Conservation (phyloP, 1,140 invertebrate genomes). For the Nephila pilipes region DNA sequence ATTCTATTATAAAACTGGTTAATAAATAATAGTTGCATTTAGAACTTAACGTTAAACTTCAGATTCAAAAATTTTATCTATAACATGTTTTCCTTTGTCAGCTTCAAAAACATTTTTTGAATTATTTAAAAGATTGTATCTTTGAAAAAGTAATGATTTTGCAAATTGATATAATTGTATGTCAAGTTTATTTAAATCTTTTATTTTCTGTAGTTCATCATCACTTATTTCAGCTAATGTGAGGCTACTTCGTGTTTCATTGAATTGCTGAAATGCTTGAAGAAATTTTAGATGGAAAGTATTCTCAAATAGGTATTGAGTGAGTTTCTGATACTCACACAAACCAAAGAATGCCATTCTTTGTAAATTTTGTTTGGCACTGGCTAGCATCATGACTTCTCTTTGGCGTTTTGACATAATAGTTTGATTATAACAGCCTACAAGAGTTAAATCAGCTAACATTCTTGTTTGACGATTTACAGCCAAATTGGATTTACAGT, state of each 20-base stretch:
- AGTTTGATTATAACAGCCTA: conserved; percentile 96
- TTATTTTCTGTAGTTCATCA: conserved; percentile 88
- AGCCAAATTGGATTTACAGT: conserved; percentile 95
- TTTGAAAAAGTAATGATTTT: conserved; percentile 91
- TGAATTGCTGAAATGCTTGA: conserved; percentile 93
- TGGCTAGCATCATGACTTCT: conserved; percentile 92
- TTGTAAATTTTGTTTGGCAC: conserved; percentile 96
- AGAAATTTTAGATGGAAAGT: conserved; percentile 96
- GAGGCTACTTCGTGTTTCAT: conserved; percentile 90
- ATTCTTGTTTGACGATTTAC: conserved; percentile 98
- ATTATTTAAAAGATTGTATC: conserved; percentile 84
- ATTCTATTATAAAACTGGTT: too few species aligned
- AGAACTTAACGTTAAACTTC: background rate
- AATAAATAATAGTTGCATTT: too few species aligned
- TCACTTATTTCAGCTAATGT: conserved; percentile 88
- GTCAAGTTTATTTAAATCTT: conserved; percentile 92
- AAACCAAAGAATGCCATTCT: conserved; percentile 98
- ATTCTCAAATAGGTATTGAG: conserved; percentile 98
- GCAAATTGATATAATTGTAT: conserved; percentile 97
- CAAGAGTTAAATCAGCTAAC: conserved; percentile 95
- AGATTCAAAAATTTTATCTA: conserved; percentile 65
- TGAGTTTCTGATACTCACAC: conserved; percentile 96
- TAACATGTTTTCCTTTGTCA: conserved; percentile 11
- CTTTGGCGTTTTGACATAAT: conserved; percentile 85
- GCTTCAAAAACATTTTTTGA: background rate